Base-by-base conservation (phyloP, 2,888 invertebrate species). In the Drosophila emarginata region DNA sequence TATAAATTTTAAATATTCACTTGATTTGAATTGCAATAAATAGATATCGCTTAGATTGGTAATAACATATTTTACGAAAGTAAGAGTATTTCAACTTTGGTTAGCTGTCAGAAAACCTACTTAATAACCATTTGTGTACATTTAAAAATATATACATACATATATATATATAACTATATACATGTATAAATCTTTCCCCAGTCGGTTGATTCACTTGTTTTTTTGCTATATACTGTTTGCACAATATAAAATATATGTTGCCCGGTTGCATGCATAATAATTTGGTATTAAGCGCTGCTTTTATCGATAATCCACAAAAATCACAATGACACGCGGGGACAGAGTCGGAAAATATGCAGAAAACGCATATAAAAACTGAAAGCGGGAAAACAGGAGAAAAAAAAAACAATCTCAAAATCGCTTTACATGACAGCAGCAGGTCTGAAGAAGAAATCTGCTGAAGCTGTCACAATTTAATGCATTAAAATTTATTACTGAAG, bases 191-290 rank as follows among this genome's bases (percentile, higher is more conserved):
- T 45, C 45, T 45, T 21, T 45, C 4, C 21, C 9, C 11, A 32
- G 32, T 11, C 11, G 18, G 21, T 21, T 45, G 11, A 15, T 40
- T 18, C 15, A 12, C 7, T 18, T 28, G 14, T 53, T 21, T 45
- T 45, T 21, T 59, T 36, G 53, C 62, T 18, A 39, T 51, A 62
- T 68, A 54, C 53, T 58, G 39, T 58, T 54, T 76, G 37, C 58
- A 53, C 37, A 45, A 45, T 45, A 45, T 68, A 57, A 32, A 56
- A 56, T 64, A 61, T 61, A 53, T 64, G 59, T 76, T 78, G 69
- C 69, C 45, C 64, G 72, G 62, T 73, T 78, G 84, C 82, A 75
- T 82, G 89, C 84, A 89, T 84, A 88, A 88, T 89, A 79, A 80
- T 88, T 84, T 86, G 65, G 80, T 67, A 87, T 88, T 86, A 87